These are phyloP conservation scores for Xanthia togata DNA, from an alignment of 2,888 invertebrate genomes.

Conservation along the genomic window DNA sequence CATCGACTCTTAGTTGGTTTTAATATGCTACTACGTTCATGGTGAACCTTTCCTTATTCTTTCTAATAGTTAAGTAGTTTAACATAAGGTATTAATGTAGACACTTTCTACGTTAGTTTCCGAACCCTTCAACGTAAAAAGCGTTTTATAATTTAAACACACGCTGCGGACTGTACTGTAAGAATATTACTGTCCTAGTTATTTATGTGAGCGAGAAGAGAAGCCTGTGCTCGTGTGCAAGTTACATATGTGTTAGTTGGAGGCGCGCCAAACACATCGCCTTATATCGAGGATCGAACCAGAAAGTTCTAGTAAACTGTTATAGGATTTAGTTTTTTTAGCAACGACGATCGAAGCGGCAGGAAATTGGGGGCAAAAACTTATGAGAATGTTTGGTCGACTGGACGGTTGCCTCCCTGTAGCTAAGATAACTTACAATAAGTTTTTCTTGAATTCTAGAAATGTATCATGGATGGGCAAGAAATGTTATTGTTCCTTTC, in stretches of 20 bases:
- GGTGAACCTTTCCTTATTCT: background rate
- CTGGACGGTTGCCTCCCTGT: too few species aligned
- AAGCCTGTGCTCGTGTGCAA: background rate
- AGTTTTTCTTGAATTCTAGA: background rate
- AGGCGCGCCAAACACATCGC: background rate
- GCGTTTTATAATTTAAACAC: background rate
- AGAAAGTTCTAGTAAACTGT: background rate
- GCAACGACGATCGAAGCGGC: background rate
- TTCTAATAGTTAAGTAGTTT: background rate
- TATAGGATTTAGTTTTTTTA: background rate
- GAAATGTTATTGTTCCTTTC: background rate
- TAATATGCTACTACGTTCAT: background rate
- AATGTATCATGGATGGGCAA: background rate
- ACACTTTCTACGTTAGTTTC: background rate
- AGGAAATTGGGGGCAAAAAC: slow-evolving; percentile 2
- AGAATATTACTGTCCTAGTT: background rate
- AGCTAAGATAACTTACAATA: background rate
- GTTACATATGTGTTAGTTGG: background rate
- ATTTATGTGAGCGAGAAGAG: background rate
- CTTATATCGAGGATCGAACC: background rate
- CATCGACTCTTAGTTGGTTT: background rate
- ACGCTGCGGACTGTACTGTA: background rate
- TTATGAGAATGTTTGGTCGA: background rate
- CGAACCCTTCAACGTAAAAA: background rate
- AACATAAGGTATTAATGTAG: background rate